These are phyloP conservation scores for Microtus montanus DNA, from an alignment of 2,113 vertebrate species.

Conservation along the genomic window DNA sequence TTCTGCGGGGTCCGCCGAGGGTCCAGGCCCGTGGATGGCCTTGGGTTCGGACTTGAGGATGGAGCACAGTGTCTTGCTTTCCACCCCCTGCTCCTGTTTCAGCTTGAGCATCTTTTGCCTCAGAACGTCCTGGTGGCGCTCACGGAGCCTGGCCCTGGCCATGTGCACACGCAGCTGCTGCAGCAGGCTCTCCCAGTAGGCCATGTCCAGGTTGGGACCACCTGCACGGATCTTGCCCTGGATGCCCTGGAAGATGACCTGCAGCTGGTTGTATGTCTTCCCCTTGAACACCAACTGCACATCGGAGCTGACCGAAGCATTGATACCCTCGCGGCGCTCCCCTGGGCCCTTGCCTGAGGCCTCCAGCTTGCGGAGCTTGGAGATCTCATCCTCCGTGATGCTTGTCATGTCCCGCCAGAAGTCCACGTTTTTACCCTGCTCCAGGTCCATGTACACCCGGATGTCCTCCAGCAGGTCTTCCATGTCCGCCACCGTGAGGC, in stretches of 20 bases:
- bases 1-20: background rate
- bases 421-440: constrained; percentile 97
- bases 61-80: constrained; percentile 95
- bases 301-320: too few relatives aligned
- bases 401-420: constrained; percentile 99
- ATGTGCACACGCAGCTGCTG: constrained; percentile 97
- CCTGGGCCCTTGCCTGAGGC: constrained; percentile 96
- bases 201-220: constrained; percentile 96
- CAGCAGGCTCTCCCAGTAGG: constrained; percentile 98
- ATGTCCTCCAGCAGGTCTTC: constrained; percentile 98
- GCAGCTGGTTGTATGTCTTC: constrained; percentile 97
- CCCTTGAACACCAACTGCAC: too few relatives aligned
- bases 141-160: constrained; percentile 95
- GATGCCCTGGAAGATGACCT: constrained; percentile 95
- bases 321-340: constrained; percentile 93
- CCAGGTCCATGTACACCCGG: constrained; percentile 99
- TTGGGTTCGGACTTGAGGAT: constrained; percentile 87
- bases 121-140: constrained; percentile 97
- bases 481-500: constrained; percentile 96
- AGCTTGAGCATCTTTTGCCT: constrained; percentile 98
- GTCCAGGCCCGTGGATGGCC: background rate
- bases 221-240: constrained; percentile 94
- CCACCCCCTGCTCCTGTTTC: constrained; percentile 98
- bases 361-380: constrained; percentile 96
- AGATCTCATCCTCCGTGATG: constrained; percentile 97